Base-by-base conservation (phyloP, 2,888 invertebrate species). In the Zaprionus lineosus region DNA sequence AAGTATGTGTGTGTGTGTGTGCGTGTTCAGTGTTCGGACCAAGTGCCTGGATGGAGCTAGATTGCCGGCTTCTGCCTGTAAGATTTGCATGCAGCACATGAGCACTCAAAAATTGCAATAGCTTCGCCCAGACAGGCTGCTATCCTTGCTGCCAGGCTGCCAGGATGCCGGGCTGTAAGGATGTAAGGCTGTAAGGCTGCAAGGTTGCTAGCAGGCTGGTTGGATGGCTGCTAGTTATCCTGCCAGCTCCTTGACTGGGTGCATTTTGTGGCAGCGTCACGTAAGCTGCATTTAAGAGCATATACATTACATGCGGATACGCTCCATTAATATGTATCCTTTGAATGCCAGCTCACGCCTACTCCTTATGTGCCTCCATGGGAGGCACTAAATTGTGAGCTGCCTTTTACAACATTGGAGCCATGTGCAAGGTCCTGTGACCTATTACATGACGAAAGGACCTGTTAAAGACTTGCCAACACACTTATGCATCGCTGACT, bases 271-370 rank as follows among this genome's bases (percentile, higher is more conserved):
- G 56, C 53, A 83, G 57, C 66, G 60, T 74, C 84, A 81, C 86
- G 86, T 85, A 85, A 85, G 85, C 85, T 86, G 81, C 84, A 82
- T 86, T 79, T 86, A 75, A 78, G 73, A 75, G 74, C 79, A 85
- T 81, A 78, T 78, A 86, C 81, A 85, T 86, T 82, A 85, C 86
- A 82, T 75, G 84, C 64, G 76, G 84, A 86, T 85, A 75, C 73
- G 86, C 86, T 86, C 81, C 86, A 82, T 82, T 86, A 82, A 83
- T 82, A 86, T 83, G 81, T 83, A 86, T 83, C 83, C 81, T 70
- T 84, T 76, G 78, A 74, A 76, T 72, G 78, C 77, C 59, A 47
- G 59, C 52, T 67, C 68, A 71, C 69, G 82, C 85, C 85, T 85
- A 85, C 82, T 58, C 46, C 69, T 67, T 67, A 57, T 36, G 44